A percentile compares a stretch with the other conserved stretches of the same genome.
phyloP scores from a whole-genome alignment of 2,113 vertebrate species.

The Hyperopisus bebe region DNA sequence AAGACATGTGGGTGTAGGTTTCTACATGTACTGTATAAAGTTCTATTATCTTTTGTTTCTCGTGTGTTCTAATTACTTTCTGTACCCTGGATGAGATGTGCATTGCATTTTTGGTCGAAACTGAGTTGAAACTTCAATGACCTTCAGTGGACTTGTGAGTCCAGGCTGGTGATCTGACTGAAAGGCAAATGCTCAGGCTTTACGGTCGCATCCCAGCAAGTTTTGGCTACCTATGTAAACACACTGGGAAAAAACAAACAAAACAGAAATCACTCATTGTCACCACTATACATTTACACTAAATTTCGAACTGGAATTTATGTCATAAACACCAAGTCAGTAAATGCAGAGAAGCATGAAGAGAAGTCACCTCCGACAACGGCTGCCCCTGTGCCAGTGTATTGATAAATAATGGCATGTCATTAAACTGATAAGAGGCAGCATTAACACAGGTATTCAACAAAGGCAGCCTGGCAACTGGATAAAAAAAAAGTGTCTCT shows the following conservation, averaged over 20 bases:
- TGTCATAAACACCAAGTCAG: background rate
- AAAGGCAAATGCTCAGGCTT: background rate
- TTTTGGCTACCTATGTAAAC: background rate
- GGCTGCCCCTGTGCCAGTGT: background rate
- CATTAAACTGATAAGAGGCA: background rate
- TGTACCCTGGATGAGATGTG: background rate
- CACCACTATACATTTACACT: background rate
- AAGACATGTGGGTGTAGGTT: background rate
- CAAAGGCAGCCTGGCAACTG: background rate
- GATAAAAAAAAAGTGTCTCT: background rate
- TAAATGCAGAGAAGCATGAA: background rate
- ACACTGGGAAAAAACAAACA: background rate
- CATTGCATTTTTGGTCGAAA: background rate
- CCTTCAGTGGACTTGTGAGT: background rate
- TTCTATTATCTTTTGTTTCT: background rate
- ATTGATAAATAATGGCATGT: background rate
- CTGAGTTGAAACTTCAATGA: background rate
- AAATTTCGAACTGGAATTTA: background rate
- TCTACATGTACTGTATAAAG: background rate
- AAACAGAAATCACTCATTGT: background rate
- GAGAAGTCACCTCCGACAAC: background rate
- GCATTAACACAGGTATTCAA: background rate
- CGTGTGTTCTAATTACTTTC: background rate
- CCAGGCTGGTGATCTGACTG: background rate
- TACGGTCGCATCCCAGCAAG: background rate